Percentiles rank a stretch among this genome's conserved stretches.
These are phyloP conservation scores for Spodoptera littoralis DNA, from an alignment of 2,888 invertebrate species.

Conservation along the genomic window DNA sequence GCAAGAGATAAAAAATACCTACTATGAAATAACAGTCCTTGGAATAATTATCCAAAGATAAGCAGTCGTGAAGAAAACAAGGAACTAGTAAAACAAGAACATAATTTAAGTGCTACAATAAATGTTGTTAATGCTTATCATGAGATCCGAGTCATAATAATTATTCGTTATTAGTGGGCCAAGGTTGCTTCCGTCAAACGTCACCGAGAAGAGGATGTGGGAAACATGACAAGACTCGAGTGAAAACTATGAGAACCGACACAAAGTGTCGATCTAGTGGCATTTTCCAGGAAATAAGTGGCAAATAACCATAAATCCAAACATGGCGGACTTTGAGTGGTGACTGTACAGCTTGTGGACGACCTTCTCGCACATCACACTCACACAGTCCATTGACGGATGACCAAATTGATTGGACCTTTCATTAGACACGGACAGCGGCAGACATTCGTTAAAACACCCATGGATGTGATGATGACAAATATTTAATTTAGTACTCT, in stretches of 20 bases:
- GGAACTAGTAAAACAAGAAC: slow-evolving; percentile 14
- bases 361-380: slow-evolving; percentile 57
- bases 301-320: slow-evolving; percentile 18
- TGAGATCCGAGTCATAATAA: slow-evolving; percentile 33
- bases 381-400: slow-evolving; percentile 54
- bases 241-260: slow-evolving; percentile 13
- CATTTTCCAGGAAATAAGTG: slow-evolving; percentile 16
- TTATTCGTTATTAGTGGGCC: slow-evolving; percentile 55
- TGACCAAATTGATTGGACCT: slow-evolving; percentile 67
- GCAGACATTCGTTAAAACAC: slow-evolving; percentile 24
- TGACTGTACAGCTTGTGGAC: slow-evolving; percentile 27
- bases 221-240: slow-evolving; percentile 32
- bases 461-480: slow-evolving; percentile 29
- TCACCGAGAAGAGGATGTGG: slow-evolving; percentile 36
- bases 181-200: slow-evolving; percentile 65
- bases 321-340: slow-evolving; percentile 15
- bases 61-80: slow-evolving; percentile 23
- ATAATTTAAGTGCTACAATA: slow-evolving; percentile 19
- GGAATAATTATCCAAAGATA: not conserved
- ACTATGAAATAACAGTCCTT: slow-evolving; percentile 2
- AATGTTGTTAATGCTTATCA: slow-evolving; percentile 28
- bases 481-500: slow-evolving; percentile 19
- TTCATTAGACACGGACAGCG: slow-evolving; percentile 50
- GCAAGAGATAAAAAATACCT: not conserved
- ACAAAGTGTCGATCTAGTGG: slow-evolving; percentile 9